Base-by-base conservation (phyloP, 1,140 invertebrate species). In the Drosophila kikkawai region DNA sequence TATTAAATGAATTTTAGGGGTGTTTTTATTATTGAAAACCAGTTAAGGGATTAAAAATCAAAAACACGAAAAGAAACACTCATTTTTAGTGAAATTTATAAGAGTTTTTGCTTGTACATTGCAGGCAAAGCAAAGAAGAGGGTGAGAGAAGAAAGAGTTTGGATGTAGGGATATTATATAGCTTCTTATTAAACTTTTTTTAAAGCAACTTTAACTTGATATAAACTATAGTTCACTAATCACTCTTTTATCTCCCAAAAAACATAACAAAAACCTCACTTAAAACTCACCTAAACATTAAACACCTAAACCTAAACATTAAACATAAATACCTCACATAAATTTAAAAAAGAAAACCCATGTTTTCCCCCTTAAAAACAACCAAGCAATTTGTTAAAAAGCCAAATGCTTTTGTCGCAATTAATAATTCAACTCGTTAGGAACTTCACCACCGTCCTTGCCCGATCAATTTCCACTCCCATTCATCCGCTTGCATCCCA, bases 391-490 rank as follows among this genome's bases (percentile, higher is more conserved):
- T 53, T 45, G 36, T 53, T 36, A 17, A 45, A 53, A 53, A 48
- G 9, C 39, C 34, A 53, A 41, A 63, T 22, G 12, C 39, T 55
- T 47, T 48, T 50, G 3, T 37, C 37, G 32, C n/a, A 69, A 66
- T 69, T 67, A 53, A 67, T 42, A 51, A 51, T 47, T 42, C 45
- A 50, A 29, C 58, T 50, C 44, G 26, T 41, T 50, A 64, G 36
- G 12, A 39, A 48, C 65, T 41, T 48, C 37, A 7, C 13, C 34
- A 29, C 26, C 51, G 12, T 22, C 34, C 64, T 45, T 45, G 65
- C 13, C 58, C 58, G 29, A 51, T 69, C 32, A 65, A 53, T 53
- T 66, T 69, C 22, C 39, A 37, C 37, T 69, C 36, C 36, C 61
- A 53, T 69, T 69, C 39, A 64, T 37, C 17, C 29, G 36, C 15